These are phyloP conservation scores for Lasioglossum calceatum DNA, from an alignment of 2,888 invertebrate genomes.

Conservation along the genomic window DNA sequence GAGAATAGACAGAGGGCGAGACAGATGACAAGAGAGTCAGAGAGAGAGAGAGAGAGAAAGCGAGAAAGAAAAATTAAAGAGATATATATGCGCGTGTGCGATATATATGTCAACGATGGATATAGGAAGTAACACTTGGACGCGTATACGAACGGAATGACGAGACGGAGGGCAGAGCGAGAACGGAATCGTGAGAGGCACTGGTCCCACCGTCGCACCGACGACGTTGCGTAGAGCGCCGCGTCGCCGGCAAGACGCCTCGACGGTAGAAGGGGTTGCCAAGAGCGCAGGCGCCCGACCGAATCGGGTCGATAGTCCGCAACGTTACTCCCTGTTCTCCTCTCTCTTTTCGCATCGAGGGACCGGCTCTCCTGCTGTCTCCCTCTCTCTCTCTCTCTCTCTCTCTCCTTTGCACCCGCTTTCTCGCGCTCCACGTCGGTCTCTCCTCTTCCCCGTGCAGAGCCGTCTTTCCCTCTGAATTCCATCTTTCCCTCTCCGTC, in stretches of 20 bases:
- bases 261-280: conserved; percentile 68
- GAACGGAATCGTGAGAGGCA: conserved; percentile 76
- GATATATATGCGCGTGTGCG: not conserved
- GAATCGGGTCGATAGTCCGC: conserved; percentile 83
- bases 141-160: conserved; percentile 65
- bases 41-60: not conserved
- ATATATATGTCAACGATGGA: conserved; percentile 7
- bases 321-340: conserved; percentile 71
- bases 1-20: not conserved
- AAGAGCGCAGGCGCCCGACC: conserved; percentile 77
- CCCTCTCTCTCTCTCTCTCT: not conserved
- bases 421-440: conserved; percentile 17
- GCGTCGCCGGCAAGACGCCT: conserved; percentile 82
- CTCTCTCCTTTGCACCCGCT: not conserved
- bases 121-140: conserved; percentile 62
- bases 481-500: conserved; percentile 4
- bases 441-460: conserved; percentile 20
- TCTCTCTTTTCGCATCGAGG: conserved; percentile 23
- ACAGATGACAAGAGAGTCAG: conserved; percentile 20
- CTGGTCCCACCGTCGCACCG: conserved; percentile 75
- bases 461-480: conserved; percentile 15
- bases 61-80: not conserved
- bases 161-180: conserved; percentile 72
- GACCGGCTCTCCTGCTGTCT: not conserved
- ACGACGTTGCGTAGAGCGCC: conserved; percentile 76